A percentile compares a stretch with the other conserved stretches of the same genome.
These are phyloP conservation scores for Drosophila lini DNA, from an alignment of 1,140 invertebrate species.

Conservation along the genomic window DNA sequence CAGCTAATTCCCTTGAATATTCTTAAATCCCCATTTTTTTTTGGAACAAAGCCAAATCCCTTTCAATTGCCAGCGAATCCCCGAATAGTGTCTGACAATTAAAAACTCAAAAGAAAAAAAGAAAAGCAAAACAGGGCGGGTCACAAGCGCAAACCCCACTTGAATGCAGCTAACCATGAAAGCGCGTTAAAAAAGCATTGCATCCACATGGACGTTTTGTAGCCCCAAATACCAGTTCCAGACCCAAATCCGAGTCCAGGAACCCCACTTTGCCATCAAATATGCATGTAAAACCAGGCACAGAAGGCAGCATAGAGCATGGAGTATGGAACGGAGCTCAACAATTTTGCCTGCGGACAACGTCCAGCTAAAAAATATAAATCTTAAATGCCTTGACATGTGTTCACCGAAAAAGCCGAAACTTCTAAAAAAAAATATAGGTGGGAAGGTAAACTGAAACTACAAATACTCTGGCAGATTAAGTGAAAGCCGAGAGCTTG, in stretches of 20 bases:
- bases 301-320: conserved; percentile 16
- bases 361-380: conserved; percentile 43
- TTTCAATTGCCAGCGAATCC: conserved; percentile 60
- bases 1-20: conserved; percentile 31
- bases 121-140: background rate
- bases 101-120: conserved; percentile 39
- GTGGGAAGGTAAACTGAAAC: conserved; percentile 6
- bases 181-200: conserved; percentile 64
- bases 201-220: conserved; percentile 43
- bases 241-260: background rate
- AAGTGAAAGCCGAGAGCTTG: conserved; percentile 9
- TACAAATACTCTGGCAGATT: conserved; percentile 24
- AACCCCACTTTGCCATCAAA: conserved; percentile 38
- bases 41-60: conserved; percentile 43
- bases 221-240: background rate
- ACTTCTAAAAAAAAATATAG: conserved; percentile 42
- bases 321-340: conserved; percentile 17
- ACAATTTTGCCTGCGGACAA: conserved; percentile 35
- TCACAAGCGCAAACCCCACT: conserved; percentile 16
- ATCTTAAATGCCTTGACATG: conserved; percentile 80
- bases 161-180: conserved; percentile 74
- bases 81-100: conserved; percentile 57
- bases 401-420: conserved; percentile 64
- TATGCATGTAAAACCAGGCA: conserved; percentile 54
- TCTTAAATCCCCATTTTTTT: conserved; percentile 42